These are phyloP conservation scores for Sarcophilus harrisii DNA, from an alignment of 2,797 vertebrate species.

Conservation along the genomic window DNA sequence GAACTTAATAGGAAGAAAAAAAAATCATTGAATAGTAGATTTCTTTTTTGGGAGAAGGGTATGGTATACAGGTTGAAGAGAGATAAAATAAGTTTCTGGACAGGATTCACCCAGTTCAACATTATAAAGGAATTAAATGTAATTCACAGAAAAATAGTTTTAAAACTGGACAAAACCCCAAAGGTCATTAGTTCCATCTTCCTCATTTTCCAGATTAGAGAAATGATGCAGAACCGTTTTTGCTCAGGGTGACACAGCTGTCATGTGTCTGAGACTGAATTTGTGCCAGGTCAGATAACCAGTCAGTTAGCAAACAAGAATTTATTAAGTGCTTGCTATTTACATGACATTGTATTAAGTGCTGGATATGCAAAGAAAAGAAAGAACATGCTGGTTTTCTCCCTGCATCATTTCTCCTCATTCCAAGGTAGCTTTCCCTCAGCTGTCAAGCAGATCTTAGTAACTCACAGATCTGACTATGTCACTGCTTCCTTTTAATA, in stretches of 20 bases:
- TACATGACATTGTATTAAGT: background rate
- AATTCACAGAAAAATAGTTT: background rate
- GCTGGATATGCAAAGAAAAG: background rate
- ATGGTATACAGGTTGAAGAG: fast-evolving
- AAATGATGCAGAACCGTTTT: background rate
- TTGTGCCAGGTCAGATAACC: background rate
- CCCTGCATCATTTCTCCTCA: background rate
- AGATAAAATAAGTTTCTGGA: background rate
- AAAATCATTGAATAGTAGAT: background rate
- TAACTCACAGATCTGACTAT: background rate
- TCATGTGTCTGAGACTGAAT: background rate
- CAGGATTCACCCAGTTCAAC: background rate
- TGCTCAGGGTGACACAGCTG: background rate
- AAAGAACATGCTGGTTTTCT: background rate
- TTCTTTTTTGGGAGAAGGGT: background rate
- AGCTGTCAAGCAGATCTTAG: background rate
- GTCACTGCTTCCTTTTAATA: background rate
- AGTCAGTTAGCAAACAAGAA: background rate
- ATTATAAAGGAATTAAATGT: background rate
- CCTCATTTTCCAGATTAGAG: background rate
- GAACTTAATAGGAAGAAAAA: background rate
- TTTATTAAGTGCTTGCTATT: background rate
- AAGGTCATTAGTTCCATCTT: background rate
- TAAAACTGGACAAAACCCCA: background rate
- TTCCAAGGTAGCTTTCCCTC: background rate